Conservation (phyloP, 1,140 invertebrate genomes). For the Archegozetes longisetosus region DNA sequence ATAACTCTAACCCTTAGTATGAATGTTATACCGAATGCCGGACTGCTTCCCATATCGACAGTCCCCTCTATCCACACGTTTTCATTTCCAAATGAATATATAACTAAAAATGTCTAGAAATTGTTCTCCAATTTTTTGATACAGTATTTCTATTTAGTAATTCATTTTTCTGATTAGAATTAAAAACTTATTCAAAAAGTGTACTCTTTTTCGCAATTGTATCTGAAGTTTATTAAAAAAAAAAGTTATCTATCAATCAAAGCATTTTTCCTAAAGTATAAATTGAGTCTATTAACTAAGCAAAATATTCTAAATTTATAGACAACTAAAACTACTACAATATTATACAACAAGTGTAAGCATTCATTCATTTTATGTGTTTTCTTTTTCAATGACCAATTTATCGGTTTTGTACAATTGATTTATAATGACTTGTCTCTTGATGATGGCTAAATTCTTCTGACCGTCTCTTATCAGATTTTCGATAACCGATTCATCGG, state of each 20-base stretch:
- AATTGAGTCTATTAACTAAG: too few species aligned
- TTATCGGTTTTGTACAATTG: constrained; percentile 17
- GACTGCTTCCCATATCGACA: constrained; percentile 67
- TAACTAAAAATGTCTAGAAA: constrained; percentile 27
- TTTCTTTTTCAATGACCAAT: constrained; percentile 18
- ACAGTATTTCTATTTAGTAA: too few species aligned
- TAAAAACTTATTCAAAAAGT: too few species aligned
- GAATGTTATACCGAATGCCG: constrained; percentile 98
- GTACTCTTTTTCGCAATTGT: too few species aligned
- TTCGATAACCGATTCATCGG: constrained; percentile 23
- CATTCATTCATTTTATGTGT: neutral
- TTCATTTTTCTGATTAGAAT: too few species aligned
- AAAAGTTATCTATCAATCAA: too few species aligned
- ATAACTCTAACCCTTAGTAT: constrained; percentile 83
- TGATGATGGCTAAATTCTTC: constrained; percentile 28
- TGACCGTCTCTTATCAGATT: constrained; percentile 25
- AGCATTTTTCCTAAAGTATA: too few species aligned
- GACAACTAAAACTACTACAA: neutral
- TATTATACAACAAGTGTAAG: neutral
- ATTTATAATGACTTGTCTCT: constrained; percentile 25
- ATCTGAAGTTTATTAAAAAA: too few species aligned
- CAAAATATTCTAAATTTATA: too few species aligned
- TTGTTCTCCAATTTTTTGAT: too few species aligned
- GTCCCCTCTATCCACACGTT: constrained; percentile 67
- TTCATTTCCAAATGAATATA: constrained; percentile 75